A percentile compares a stretch with the other conserved stretches of the same genome.
phyloP scores from a whole-genome alignment of 2,888 invertebrate genomes.

The Belgica antarctica region DNA sequence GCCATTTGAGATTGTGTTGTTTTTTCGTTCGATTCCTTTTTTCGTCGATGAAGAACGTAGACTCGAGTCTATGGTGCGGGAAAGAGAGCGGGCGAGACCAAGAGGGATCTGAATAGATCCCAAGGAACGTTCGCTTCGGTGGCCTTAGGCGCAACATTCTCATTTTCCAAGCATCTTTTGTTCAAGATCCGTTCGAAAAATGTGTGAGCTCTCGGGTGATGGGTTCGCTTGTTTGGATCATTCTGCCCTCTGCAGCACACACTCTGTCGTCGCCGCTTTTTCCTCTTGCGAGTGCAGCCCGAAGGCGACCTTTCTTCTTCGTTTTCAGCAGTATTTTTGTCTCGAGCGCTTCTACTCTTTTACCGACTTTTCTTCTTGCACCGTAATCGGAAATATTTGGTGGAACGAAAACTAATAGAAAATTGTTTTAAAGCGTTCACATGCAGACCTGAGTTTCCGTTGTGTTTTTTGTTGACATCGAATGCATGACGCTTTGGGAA shows the following conservation, averaged over 20 bases:
- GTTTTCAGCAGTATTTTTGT: neutral
- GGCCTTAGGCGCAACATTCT: constrained; percentile 25
- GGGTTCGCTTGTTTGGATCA: constrained; percentile 39
- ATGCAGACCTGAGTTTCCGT: too few relatives aligned
- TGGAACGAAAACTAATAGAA: too few relatives aligned
- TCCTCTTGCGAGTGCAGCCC: neutral
- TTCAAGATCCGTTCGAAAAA: constrained; percentile 6
- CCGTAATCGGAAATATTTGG: too few relatives aligned
- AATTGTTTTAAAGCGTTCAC: too few relatives aligned
- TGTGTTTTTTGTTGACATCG: too few relatives aligned
- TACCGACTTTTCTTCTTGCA: too few relatives aligned
- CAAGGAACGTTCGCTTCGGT: constrained; percentile 17
- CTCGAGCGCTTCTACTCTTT: neutral
- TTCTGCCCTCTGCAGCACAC: constrained; percentile 17
- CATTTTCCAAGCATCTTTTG: constrained; percentile 43
- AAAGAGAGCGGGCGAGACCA: constrained; percentile 13
- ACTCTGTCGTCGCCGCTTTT: constrained; percentile 11
- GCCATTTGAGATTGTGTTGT: constrained; percentile 22
- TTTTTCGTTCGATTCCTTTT: constrained; percentile 9
- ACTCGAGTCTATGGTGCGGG: neutral
- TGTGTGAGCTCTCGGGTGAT: constrained; percentile 37
- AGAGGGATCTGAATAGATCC: neutral
- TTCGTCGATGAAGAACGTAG: neutral
- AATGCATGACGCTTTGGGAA: too few relatives aligned
- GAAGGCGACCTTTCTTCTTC: neutral